phyloP scores from a whole-genome alignment of 2,113 vertebrate species.

The Pedionomus torquatus region DNA sequence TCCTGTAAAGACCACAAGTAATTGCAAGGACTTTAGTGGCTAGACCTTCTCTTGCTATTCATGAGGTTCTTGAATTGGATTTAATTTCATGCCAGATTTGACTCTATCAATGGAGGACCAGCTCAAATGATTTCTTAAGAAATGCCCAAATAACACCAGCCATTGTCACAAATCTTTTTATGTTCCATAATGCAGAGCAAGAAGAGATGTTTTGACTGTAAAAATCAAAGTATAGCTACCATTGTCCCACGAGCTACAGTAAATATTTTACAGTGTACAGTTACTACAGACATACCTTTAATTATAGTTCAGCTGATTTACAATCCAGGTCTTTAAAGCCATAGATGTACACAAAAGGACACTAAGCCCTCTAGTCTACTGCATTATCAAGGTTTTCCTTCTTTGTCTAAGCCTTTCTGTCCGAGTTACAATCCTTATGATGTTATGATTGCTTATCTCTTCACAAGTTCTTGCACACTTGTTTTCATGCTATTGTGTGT shows the following conservation, averaged over 20 bases:
- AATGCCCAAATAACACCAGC: constrained; percentile 20
- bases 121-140: constrained; percentile 51
- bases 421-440: neutral
- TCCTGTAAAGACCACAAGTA: constrained; percentile 55
- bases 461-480: neutral
- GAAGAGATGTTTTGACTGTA: constrained; percentile 15
- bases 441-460: neutral
- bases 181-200: constrained; percentile 31
- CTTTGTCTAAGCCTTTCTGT: neutral
- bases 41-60: constrained; percentile 63
- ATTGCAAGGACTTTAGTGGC: constrained; percentile 42
- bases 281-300: neutral
- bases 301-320: neutral
- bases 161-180: constrained; percentile 39
- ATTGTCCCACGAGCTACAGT: neutral
- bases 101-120: constrained; percentile 49
- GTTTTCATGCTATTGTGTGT: neutral
- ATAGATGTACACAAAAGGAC: neutral
- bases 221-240: neutral
- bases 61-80: constrained; percentile 30
- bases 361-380: neutral
- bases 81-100: constrained; percentile 60
- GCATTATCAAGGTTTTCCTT: neutral
- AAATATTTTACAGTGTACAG: neutral
- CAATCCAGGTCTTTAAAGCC: neutral